Evolutionary conservation across 2,888 invertebrate species (phyloP).

Genomic region (Orchestes rusci): DNA sequence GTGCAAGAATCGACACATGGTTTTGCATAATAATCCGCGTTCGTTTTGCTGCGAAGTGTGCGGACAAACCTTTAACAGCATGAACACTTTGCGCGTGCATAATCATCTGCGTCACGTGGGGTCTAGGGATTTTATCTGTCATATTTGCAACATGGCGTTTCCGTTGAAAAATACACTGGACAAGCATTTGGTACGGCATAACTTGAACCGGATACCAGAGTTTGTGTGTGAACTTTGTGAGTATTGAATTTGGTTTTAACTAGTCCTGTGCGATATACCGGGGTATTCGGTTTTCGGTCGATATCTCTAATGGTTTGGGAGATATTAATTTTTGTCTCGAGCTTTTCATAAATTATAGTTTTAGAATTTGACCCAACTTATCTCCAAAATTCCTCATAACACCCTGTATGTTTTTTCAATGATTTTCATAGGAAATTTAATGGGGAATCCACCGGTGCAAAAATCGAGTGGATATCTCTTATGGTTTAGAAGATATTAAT

Average conservation of each 20-base stretch:
- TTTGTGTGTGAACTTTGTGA: conserved; percentile 18
- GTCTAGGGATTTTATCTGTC: conserved; percentile 15
- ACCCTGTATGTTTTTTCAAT: too few relatives aligned
- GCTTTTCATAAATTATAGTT: too few relatives aligned
- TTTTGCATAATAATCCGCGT: conserved; percentile 15
- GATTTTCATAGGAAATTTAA: too few relatives aligned
- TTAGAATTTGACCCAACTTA: neutral
- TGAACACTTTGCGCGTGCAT: conserved; percentile 14
- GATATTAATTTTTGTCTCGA: too few relatives aligned
- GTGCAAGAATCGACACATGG: too few relatives aligned
- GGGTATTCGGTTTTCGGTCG: too few relatives aligned
- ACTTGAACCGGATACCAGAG: conserved; percentile 14
- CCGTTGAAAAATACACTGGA: conserved; percentile 19
- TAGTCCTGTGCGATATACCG: too few relatives aligned
- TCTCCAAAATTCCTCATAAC: neutral
- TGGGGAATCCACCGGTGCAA: too few relatives aligned
- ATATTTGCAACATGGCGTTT: conserved; percentile 17
- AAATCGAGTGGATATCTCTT: too few relatives aligned
- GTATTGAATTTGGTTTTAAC: conserved; percentile 7
- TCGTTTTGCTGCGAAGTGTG: conserved; percentile 15
- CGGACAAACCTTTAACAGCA: conserved; percentile 17
- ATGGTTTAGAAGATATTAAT: too few relatives aligned
- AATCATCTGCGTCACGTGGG: conserved; percentile 15
- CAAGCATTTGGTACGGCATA: conserved; percentile 19
- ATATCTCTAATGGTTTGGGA: too few relatives aligned